Conservation (phyloP, 2,113 vertebrate species). For the Anhinga rufa region DNA sequence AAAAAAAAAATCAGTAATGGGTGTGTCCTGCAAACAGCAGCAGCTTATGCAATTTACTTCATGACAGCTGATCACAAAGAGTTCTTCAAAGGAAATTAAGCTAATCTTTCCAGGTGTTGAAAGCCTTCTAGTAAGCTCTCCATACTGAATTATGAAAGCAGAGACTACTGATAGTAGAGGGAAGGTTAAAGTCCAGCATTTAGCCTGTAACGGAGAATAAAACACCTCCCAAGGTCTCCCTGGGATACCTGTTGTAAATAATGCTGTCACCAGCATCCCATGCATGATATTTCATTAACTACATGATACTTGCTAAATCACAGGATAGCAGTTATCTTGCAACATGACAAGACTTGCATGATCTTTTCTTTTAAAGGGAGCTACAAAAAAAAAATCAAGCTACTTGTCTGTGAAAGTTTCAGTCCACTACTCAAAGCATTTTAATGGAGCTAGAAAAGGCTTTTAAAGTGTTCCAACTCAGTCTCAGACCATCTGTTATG, state of each 20-base stretch:
- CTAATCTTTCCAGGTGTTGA: background rate
- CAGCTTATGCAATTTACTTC: background rate
- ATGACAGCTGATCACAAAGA: background rate
- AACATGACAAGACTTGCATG: background rate
- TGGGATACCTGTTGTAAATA: background rate
- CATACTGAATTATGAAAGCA: background rate
- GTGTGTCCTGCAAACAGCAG: background rate
- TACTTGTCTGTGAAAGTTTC: background rate
- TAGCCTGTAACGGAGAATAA: background rate
- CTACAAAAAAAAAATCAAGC: background rate
- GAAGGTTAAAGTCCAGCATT: background rate
- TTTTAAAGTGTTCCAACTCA: background rate
- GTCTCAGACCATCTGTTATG: background rate
- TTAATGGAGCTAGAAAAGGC: background rate
- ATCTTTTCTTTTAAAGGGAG: background rate
- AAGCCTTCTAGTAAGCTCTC: background rate
- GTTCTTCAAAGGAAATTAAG: background rate
- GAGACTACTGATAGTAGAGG: too few relatives aligned
- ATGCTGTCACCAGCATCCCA: background rate
- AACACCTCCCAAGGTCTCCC: background rate
- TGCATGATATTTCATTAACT: background rate
- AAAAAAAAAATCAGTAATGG: background rate
- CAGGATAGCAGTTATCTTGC: background rate
- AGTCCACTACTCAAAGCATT: background rate
- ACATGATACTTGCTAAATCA: background rate